Base-by-base conservation (phyloP, 2,888 invertebrate genomes). In the Dusona sp. region DNA sequence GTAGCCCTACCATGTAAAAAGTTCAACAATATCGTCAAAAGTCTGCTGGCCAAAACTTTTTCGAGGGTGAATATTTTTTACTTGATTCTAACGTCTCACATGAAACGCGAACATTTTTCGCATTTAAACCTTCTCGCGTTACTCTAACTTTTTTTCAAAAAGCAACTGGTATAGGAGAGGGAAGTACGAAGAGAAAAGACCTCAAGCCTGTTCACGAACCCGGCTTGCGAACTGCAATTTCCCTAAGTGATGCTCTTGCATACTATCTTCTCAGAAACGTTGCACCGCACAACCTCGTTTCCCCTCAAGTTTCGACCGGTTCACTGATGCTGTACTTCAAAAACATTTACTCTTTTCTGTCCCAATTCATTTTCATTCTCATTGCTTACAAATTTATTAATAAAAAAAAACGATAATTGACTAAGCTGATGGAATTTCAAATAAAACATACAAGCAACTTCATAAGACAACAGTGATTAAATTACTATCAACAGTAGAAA, bases 241-340 rank as follows among this genome's bases (percentile, higher is more conserved):
- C 73, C 80, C 86, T 80, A 86, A 86, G 86, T 86, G 86, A 83
- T 80, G 78, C 81, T 81, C 73, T 51, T 83, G 83, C 78, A 64
- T 51, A 61, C 67, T 68, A 45, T 51, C 70, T 29, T 65, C 57
- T 11, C 75, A 57, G 70, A 48, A 33, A 77, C 70, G 83, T 48
- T 45, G 72, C 38, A 57, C 61, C 22, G 42, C 72, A 79, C 75
- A 54, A 65, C 48, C 33, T 73, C 73, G 9, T 42, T 33, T 11
- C 73, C 61, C 29, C 61, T 29, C 6, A 61, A 61, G 6, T 16
- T 61, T 61, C 61, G 22, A 57, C 54, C 78, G 36, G 74, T 61
- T 70, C 65, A 33, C 65, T 68, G 33, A 45, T 67, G 36, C 73
- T 19, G 48, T 48, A 48, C 48, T 48, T 33, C 19, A 45, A 61